Percentiles rank a stretch among this genome's conserved stretches.
phyloP scores from a whole-genome alignment of 1,140 invertebrate species.

The Conus ventricosus region DNA sequence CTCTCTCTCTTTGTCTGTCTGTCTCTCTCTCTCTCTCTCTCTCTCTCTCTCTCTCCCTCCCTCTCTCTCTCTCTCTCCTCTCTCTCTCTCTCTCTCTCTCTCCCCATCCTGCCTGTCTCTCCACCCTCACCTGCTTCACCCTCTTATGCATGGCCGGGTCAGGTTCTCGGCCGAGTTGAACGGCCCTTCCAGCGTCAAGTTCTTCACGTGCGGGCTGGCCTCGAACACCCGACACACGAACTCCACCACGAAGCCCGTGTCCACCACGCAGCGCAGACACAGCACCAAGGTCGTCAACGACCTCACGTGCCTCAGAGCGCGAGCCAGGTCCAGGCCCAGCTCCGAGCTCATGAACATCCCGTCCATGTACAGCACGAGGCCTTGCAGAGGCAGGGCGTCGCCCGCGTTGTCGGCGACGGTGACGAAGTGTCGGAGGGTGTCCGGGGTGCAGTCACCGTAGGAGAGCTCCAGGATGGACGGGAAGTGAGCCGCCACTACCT shows the following conservation, averaged over 20 bases:
- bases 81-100: too few species aligned
- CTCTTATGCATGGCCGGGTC: conserved; percentile 37
- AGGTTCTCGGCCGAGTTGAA: conserved; percentile 53
- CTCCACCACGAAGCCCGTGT: conserved; percentile 47
- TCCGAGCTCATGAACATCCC: conserved; percentile 37
- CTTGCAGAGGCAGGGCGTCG: conserved; percentile 4
- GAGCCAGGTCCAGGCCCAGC: conserved; percentile 39
- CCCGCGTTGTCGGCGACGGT: conserved; percentile 10
- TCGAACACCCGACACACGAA: conserved; percentile 52
- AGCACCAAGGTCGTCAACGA: conserved; percentile 42
- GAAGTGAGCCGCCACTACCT: conserved; percentile 33
- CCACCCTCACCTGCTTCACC: conserved; percentile 27
- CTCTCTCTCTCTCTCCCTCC: neutral
- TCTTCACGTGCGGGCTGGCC: conserved; percentile 40
- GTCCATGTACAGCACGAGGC: conserved; percentile 60
- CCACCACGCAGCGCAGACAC: conserved; percentile 45
- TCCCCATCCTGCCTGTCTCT: too few species aligned
- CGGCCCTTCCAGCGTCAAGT: conserved; percentile 46
- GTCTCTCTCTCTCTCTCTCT: neutral
- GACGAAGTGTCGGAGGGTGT: conserved; percentile 45
- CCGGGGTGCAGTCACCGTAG: conserved; percentile 36
- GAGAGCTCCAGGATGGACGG: conserved; percentile 48
- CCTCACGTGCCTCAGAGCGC: conserved; percentile 41
- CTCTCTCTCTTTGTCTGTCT: neutral
- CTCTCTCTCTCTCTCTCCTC: neutral